A percentile compares a stretch with the other conserved stretches of the same genome.
These are phyloP conservation scores for Junonia oenone DNA, from an alignment of 2,888 invertebrate species.

Conservation along the genomic window DNA sequence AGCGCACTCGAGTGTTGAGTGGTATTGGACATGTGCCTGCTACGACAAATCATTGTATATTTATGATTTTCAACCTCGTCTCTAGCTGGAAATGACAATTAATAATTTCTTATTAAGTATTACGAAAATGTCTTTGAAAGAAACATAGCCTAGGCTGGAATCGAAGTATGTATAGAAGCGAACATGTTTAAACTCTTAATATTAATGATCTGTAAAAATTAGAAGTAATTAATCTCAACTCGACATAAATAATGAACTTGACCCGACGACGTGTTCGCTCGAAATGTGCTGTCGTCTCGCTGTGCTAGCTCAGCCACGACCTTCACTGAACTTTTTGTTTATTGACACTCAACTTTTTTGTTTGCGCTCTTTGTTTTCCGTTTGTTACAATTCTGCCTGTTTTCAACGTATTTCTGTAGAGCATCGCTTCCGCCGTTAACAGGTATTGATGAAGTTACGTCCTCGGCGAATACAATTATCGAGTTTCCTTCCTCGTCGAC, in stretches of 20 bases:
- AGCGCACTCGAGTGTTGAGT: constrained; percentile 35
- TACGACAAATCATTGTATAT: background rate
- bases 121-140: too few relatives aligned
- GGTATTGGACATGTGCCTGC: constrained; percentile 25
- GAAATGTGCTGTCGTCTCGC: constrained; percentile 35
- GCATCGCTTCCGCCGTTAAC: background rate
- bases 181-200: background rate
- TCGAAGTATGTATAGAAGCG: background rate
- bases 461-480: constrained; percentile 22
- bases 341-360: constrained; percentile 37
- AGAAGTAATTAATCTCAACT: background rate
- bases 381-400: constrained; percentile 6
- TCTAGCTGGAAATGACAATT: background rate
- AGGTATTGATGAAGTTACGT: constrained; percentile 16
- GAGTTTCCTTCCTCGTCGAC: constrained; percentile 7
- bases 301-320: constrained; percentile 35
- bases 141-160: too few relatives aligned
- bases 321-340: constrained; percentile 36
- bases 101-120: too few relatives aligned
- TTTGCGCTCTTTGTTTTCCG: constrained; percentile 18
- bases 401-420: background rate
- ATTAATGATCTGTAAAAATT: background rate
- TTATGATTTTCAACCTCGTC: background rate
- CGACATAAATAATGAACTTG: constrained; percentile 49
- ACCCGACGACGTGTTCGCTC: constrained; percentile 37